Base-by-base conservation (phyloP, 2,113 vertebrate genomes). In the Spheniscus mendiculus region DNA sequence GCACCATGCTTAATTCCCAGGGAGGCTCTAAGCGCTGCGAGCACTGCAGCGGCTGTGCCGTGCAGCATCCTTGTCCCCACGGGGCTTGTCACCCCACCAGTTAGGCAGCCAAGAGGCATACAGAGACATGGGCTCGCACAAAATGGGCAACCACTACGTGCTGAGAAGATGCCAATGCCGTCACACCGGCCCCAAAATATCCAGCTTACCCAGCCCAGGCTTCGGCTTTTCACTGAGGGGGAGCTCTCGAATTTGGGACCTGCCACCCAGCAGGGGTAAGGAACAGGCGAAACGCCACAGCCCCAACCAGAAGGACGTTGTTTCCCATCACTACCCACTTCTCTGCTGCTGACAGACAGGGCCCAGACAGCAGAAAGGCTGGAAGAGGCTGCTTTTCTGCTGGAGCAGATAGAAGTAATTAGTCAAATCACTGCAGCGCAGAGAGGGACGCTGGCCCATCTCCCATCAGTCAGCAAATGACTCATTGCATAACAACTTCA, bases 331-430 rank as follows among this genome's bases (percentile, higher is more conserved):
- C 66, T 62, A 56, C 81, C 61, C 82, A 34, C 81, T 72, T 5
- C 81, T 76, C 38, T 79, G 61, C 52, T 55, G 42, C 65, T 82
- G 82, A 90, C 78, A 87, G 84, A 76, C 77, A 61, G 53, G 56
- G 53, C 55, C 79, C 86, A 81, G 58, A 36, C 89, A 78, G 89
- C 22, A 9, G 93, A 73, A 89, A 81, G 59, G 50, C 73, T 91
- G 59, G 81, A 91, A 29, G 77, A 95, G 65, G 55, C 85, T 62
- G 92, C 53, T 88, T 34, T 52, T 85, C 88, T 95, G 77, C 69
- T 77, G 95, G 86, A 96, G 88, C 92, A 93, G 92, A 88, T 38
- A 96, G 92, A 62, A 93, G 84, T 58, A 86, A 95, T 93, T 84
- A 96, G 89, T 95, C 94, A 97, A 93, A 90, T 88, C 94, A 88